Percentiles rank a stretch among this genome's conserved stretches.
phyloP scores from a whole-genome alignment of 2,888 invertebrate genomes.

The Drosophila recens region DNA sequence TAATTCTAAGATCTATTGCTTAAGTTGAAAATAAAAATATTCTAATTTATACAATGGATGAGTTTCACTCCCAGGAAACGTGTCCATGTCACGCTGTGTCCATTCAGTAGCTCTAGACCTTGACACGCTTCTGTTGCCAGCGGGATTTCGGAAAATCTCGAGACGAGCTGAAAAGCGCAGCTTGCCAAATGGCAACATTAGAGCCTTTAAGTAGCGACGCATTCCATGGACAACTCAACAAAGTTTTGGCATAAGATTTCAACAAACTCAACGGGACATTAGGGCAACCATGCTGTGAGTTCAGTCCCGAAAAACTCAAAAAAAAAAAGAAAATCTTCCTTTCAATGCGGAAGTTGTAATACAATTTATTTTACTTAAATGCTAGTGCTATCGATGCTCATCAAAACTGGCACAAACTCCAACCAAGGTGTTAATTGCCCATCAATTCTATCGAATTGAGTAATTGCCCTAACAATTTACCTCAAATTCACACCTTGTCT shows the following conservation, averaged over 20 bases:
- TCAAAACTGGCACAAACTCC: conserved; percentile 50
- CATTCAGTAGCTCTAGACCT: conserved; percentile 76
- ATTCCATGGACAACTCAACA: conserved; percentile 36
- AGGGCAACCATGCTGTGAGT: conserved; percentile 41
- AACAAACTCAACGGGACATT: conserved; percentile 76
- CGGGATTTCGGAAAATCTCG: conserved; percentile 55
- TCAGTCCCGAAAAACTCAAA: conserved; percentile 2
- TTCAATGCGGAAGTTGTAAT: conserved; percentile 21
- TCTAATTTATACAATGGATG: conserved; percentile 41
- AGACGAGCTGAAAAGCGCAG: conserved; percentile 41
- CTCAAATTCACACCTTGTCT: conserved; percentile 74
- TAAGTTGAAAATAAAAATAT: conserved; percentile 41
- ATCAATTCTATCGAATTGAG: conserved; percentile 62
- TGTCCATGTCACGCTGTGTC: conserved; percentile 20
- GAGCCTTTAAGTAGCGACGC: conserved; percentile 76
- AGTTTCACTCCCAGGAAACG: conserved; percentile 27
- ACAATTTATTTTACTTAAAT: background rate
- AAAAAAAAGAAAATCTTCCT: background rate
- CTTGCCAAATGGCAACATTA: conserved; percentile 51
- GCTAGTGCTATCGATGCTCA: background rate
- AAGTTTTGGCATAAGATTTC: conserved; percentile 65
- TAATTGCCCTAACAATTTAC: conserved; percentile 65
- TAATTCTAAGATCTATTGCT: conserved; percentile 13
- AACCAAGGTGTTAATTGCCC: conserved; percentile 77
- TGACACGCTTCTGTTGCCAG: conserved; percentile 83